Conservation (phyloP, 2,888 invertebrate genomes). For the Neoitamus cyanurus region DNA sequence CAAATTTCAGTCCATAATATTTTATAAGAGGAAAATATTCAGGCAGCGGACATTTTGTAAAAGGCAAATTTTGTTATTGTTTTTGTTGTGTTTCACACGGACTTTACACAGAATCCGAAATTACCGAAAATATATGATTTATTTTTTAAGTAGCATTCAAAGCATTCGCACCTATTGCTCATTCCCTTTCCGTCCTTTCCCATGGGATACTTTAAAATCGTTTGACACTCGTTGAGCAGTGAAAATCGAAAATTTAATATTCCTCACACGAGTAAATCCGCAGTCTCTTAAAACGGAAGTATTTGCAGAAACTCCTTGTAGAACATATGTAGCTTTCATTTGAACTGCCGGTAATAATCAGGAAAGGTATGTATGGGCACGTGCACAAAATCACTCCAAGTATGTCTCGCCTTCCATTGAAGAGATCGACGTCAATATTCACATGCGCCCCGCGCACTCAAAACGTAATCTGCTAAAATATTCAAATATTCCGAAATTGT, state of each 20-base stretch:
- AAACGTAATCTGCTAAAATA: neutral
- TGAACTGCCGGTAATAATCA: neutral
- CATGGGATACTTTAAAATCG: neutral
- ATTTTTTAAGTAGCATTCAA: neutral
- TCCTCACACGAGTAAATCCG: neutral
- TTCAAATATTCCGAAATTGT: constrained; percentile 25
- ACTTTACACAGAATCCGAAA: too few species aligned
- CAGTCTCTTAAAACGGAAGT: neutral
- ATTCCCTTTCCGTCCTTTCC: neutral
- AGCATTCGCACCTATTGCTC: neutral
- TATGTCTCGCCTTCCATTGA: neutral
- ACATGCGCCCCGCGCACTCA: neutral
- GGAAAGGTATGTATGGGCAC: neutral
- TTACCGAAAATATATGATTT: too few species aligned
- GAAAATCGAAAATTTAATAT: neutral
- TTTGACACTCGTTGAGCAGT: neutral
- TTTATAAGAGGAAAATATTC: too few species aligned
- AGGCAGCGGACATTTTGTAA: too few species aligned
- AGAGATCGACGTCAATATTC: neutral
- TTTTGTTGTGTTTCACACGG: too few species aligned
- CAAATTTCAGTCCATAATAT: too few species aligned
- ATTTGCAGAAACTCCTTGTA: neutral
- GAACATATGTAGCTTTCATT: neutral
- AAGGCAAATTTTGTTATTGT: too few species aligned
- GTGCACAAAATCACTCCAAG: neutral